phyloP scores from a whole-genome alignment of 2,797 vertebrate species.

The Sebastes reedi region DNA sequence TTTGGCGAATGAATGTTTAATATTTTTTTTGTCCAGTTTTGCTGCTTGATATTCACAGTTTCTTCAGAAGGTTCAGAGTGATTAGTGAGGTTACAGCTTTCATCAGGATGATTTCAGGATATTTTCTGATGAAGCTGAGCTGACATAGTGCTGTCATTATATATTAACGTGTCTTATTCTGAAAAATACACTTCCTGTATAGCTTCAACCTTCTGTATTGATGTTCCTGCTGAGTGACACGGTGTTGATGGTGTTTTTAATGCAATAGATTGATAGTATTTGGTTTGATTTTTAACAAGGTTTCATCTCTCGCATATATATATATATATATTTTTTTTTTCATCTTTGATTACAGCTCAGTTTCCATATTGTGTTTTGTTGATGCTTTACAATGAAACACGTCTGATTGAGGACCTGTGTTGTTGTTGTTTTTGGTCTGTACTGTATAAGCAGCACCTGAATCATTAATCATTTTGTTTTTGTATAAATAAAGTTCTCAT shows the following conservation, averaged over 20 bases:
- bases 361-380: slow-evolving; percentile 1
- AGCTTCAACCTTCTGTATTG: not conserved
- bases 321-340: not conserved
- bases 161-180: slow-evolving; percentile 27
- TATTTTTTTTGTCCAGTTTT: not conserved
- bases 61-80: slow-evolving; percentile 15
- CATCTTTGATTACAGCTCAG: not conserved
- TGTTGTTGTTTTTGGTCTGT: slow-evolving; percentile 1
- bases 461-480: slow-evolving; percentile 35
- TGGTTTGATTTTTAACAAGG: not conserved
- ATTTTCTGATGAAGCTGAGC: not conserved
- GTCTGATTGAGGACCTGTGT: not conserved
- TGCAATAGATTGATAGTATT: not conserved
- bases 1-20: slow-evolving; percentile 19
- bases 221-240: slow-evolving; percentile 1
- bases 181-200: slow-evolving; percentile 24
- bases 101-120: not conserved
- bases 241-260: not conserved
- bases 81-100: slow-evolving; percentile 8
- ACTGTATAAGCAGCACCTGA: not conserved
- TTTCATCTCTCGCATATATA: slow-evolving; percentile 3
- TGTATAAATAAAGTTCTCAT: slow-evolving; percentile 68
- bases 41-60: slow-evolving; percentile 41
- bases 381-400: not conserved
- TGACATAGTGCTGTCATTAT: not conserved